A percentile compares a stretch with the other conserved stretches of the same genome.
These are phyloP conservation scores for Benthosema pterotum DNA, from an alignment of 2,797 vertebrate genomes.

Conservation along the genomic window DNA sequence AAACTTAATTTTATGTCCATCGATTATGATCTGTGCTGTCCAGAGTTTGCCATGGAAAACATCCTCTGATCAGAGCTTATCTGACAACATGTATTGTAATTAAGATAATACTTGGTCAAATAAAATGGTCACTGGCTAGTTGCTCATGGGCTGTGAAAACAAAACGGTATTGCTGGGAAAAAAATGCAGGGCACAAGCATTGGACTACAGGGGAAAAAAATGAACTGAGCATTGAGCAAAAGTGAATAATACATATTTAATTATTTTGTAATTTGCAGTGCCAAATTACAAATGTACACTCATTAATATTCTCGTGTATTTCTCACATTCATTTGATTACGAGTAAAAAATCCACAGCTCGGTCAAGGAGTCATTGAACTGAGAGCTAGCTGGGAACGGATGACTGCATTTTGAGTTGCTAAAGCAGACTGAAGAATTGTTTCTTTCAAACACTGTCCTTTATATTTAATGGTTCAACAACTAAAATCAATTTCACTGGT, in stretches of 20 bases:
- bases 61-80: not conserved
- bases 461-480: slow-evolving; percentile 23
- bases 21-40: not conserved
- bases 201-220: too few species aligned
- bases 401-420: not conserved
- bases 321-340: too few species aligned
- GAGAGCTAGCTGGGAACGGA: not conserved
- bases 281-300: too few species aligned
- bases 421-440: not conserved
- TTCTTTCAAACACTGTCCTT: not conserved
- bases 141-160: too few species aligned
- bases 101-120: slow-evolving; percentile 23
- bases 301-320: too few species aligned
- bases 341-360: too few species aligned
- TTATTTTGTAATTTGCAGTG: too few species aligned
- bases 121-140: slow-evolving; percentile 17
- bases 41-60: not conserved
- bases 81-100: slow-evolving; percentile 17
- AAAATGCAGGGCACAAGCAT: too few species aligned
- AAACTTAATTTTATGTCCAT: not conserved
- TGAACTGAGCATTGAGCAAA: too few species aligned
- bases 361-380: too few species aligned
- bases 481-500: slow-evolving; percentile 20
- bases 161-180: too few species aligned
- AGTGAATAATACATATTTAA: too few species aligned